These are phyloP conservation scores for Hypsopygia costalis DNA, from an alignment of 2,888 invertebrate species.

Conservation along the genomic window DNA sequence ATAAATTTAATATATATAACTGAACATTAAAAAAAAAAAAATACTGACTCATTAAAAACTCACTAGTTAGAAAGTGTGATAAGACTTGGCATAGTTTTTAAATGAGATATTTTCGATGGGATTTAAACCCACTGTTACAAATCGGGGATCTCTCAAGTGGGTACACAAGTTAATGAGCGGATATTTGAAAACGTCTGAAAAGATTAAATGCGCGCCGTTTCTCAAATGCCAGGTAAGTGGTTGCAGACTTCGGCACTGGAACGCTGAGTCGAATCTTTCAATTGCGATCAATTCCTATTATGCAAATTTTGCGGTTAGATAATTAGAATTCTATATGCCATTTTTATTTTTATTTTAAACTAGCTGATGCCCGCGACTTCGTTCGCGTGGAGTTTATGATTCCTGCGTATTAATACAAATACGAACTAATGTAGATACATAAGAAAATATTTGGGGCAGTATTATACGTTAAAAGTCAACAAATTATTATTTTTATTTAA, in stretches of 20 bases:
- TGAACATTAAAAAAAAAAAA: no score
- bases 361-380: no score
- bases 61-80: not conserved
- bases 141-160: slow-evolving; percentile 69
- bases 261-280: slow-evolving; percentile 40
- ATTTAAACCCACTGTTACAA: slow-evolving; percentile 50
- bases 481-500: no score
- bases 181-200: slow-evolving; percentile 69
- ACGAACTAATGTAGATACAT: no score
- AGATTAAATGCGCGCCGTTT: slow-evolving; percentile 70
- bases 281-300: slow-evolving; percentile 24
- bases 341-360: no score
- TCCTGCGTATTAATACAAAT: no score
- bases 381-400: no score
- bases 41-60: no score
- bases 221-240: slow-evolving; percentile 47
- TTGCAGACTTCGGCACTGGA: slow-evolving; percentile 21
- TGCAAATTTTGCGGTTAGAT: slow-evolving; percentile 10
- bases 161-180: slow-evolving; percentile 75
- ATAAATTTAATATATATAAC: no score
- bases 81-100: not conserved
- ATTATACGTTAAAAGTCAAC: no score
- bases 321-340: not conserved
- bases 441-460: no score
- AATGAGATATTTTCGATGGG: not conserved